Evolutionary conservation across 2,797 vertebrate genomes (phyloP), one percentile per base, ranked within the genome.

Genomic region (Kryptolebias ocellatus): DNA sequence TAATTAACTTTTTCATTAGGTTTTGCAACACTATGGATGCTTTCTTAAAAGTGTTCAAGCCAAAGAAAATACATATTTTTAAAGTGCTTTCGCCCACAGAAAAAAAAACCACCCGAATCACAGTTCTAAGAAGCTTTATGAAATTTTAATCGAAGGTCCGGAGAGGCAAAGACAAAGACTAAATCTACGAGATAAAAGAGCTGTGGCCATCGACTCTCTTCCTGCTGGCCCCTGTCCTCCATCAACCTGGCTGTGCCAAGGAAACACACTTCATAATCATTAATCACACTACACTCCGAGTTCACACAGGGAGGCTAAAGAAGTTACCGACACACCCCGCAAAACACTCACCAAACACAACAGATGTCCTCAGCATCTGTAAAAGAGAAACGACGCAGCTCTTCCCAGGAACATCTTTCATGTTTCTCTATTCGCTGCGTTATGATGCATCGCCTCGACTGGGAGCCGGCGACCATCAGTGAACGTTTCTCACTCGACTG

Each of bases 211-310:
- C 70, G 69, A 67, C 64, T 80, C 52, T 70, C 50, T 74, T 83
- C 69, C 67, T 24, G 50, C 68, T 46, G 51, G 60, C 63, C 66
- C 57, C 50, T 81, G 81, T 81, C 74, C 58, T 89, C 84, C 76
- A 81, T 87, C 84, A 87, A 72, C 68, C 72, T 87, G 84, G 71
- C 87, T 81, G 59, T 58, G 61, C 72, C 74, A 76, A 75, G 81
- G 80, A 85, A 87, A 87, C 72, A 69, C 79, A 69, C 63, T 80
- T 89, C 78, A 83, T 87, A 82, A 84, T 84, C 84, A 80, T 73
- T 83, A 75, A 89, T 87, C 78, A 83, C 64, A 67, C 56, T 31
- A 14, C 53, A 59, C 58, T 58, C 61, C 45, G 34, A 18, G 31
- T 69, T 60, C 66, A 52, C 54, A 39, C 55, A 65, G 53, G 46